Evolutionary conservation across 2,113 vertebrate species (phyloP).

Genomic region (Pelobates fuscus): DNA sequence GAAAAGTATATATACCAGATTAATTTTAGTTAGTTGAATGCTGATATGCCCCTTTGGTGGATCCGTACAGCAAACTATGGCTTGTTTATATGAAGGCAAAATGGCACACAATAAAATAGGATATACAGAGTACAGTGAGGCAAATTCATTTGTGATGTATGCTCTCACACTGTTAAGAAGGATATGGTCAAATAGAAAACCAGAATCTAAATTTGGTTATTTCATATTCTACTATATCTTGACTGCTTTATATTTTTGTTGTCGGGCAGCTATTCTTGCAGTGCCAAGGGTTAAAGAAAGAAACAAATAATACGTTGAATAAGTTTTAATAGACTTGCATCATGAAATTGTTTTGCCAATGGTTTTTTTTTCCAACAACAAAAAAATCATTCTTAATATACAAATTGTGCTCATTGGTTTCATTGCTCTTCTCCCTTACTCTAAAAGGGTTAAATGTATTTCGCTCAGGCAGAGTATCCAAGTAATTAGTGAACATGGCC

Average conservation of each 20-base stretch:
- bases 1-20: no score
- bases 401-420: neutral
- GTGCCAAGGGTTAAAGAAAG: neutral
- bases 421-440: neutral
- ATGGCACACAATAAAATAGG: neutral
- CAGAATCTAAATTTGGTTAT: no score
- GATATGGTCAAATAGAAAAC: no score
- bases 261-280: no score
- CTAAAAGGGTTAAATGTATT: neutral
- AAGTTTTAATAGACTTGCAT: no score
- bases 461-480: neutral
- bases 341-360: neutral
- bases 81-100: slow-evolving; percentile 30
- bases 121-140: no score
- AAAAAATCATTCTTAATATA: neutral
- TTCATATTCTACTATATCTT: no score
- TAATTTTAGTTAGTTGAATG: no score
- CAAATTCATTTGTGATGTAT: no score
- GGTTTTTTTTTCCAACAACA: neutral
- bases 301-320: no score
- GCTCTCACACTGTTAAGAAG: no score
- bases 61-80: slow-evolving; percentile 12
- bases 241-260: no score
- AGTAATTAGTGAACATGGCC: neutral
- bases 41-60: slow-evolving; percentile 10